Percentiles rank a stretch among this genome's conserved stretches.
phyloP scores from a whole-genome alignment of 1,140 invertebrate genomes.

The Babylonia areolata region DNA sequence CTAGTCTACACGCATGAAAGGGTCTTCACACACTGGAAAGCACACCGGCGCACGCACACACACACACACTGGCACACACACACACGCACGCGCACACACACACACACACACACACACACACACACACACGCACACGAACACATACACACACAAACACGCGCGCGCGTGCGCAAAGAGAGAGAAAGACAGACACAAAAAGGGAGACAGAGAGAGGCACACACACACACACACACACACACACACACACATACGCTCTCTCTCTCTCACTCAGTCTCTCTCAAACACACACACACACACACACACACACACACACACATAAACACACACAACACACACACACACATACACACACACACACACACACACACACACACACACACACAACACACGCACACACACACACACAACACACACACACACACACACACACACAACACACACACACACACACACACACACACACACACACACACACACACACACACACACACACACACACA shows the following conservation, averaged over 20 bases:
- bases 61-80: background rate
- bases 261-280: too few species aligned
- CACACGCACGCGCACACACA: background rate
- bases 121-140: background rate
- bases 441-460: too few species aligned
- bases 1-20: background rate
- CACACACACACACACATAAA: too few species aligned
- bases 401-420: too few species aligned
- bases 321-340: too few species aligned
- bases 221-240: constrained; percentile 27
- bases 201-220: background rate
- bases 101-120: background rate
- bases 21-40: background rate
- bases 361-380: too few species aligned
- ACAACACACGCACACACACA: too few species aligned
- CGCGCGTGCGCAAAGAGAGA: background rate
- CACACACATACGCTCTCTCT: constrained; percentile 5
- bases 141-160: background rate
- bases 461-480: too few species aligned
- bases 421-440: too few species aligned
- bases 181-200: background rate
- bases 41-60: background rate
- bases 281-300: too few species aligned
- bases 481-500: too few species aligned
- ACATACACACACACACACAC: too few species aligned